Evolutionary conservation across 2,888 invertebrate species (phyloP).

Genomic region (Hoplodrina ambigua): DNA sequence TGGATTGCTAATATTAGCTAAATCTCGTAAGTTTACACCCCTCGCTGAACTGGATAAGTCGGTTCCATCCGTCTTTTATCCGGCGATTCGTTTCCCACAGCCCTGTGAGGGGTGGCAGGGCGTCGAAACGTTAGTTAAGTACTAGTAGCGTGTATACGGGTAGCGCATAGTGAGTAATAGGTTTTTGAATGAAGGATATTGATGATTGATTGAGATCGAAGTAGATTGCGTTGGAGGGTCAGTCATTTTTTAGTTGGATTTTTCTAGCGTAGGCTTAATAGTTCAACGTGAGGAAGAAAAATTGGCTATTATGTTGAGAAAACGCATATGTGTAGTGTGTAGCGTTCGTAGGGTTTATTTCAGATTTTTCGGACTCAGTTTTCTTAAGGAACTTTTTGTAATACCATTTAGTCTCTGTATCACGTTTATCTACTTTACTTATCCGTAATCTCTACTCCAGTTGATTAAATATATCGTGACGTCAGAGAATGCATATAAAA

Average conservation of each 20-base stretch:
- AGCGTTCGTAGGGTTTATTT: neutral
- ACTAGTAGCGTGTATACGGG: constrained; percentile 48
- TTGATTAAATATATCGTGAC: constrained; percentile 52
- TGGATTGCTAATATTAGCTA: constrained; percentile 90
- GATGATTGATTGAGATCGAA: constrained; percentile 64
- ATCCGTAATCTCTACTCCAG: constrained; percentile 28
- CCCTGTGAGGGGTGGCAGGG: constrained; percentile 67
- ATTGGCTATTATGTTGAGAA: constrained; percentile 5
- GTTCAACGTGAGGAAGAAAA: constrained; percentile 12
- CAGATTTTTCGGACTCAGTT: neutral
- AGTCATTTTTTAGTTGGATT: constrained; percentile 44
- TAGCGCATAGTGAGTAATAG: constrained; percentile 54
- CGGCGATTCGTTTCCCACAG: constrained; percentile 77
- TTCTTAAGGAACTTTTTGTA: neutral
- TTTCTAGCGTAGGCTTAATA: constrained; percentile 28
- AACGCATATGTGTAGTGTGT: neutral
- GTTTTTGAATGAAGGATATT: constrained; percentile 63
- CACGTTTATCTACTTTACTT: constrained; percentile 26
- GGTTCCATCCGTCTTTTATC: constrained; percentile 85
- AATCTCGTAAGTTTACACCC: constrained; percentile 86
- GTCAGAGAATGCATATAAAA: constrained; percentile 34
- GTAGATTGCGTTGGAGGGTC: constrained; percentile 48
- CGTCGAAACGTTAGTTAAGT: constrained; percentile 69
- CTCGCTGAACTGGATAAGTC: constrained; percentile 77
- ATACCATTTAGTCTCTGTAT: neutral